Evolutionary conservation across 2,113 vertebrate species (phyloP).

Genomic region (Otis tarda): DNA sequence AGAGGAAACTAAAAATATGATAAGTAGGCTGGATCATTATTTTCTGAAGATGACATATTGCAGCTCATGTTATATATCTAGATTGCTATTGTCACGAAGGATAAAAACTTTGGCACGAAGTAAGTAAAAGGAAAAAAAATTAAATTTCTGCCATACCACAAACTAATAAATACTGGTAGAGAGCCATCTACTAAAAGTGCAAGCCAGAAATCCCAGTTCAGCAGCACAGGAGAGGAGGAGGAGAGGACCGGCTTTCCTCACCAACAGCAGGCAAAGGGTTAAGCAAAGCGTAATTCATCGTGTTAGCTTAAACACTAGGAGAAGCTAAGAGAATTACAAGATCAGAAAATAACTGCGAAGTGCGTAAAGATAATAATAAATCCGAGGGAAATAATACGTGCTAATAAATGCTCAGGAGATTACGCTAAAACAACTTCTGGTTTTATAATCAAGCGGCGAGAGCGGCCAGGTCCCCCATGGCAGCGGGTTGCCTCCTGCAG

Average conservation of each 20-base stretch:
- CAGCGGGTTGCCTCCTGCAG: neutral
- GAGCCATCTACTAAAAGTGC: slow-evolving; percentile 14
- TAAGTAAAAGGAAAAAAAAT: slow-evolving; percentile 24
- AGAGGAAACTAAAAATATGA: slow-evolving; percentile 47
- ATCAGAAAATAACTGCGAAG: slow-evolving; percentile 7
- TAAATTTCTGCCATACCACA: slow-evolving; percentile 37
- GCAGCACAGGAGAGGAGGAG: neutral
- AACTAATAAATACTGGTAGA: slow-evolving; percentile 22
- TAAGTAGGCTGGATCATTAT: neutral
- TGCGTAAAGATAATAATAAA: slow-evolving; percentile 28
- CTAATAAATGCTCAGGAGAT: slow-evolving; percentile 36
- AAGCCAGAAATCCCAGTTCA: slow-evolving; percentile 41
- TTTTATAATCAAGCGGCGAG: neutral
- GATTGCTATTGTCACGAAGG: neutral
- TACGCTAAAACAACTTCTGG: neutral
- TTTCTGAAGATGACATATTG: slow-evolving; percentile 40
- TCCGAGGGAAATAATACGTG: neutral
- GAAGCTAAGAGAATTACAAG: slow-evolving; percentile 22
- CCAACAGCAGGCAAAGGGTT: slow-evolving; percentile 8
- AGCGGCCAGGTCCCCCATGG: neutral
- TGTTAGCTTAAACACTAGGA: neutral
- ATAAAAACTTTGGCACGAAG: neutral
- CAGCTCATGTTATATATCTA: slow-evolving; percentile 24
- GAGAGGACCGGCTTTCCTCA: neutral
- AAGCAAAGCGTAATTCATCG: slow-evolving; percentile 1